These are phyloP conservation scores for Amaurobius ferox DNA, from an alignment of 2,888 invertebrate genomes.

Conservation along the genomic window DNA sequence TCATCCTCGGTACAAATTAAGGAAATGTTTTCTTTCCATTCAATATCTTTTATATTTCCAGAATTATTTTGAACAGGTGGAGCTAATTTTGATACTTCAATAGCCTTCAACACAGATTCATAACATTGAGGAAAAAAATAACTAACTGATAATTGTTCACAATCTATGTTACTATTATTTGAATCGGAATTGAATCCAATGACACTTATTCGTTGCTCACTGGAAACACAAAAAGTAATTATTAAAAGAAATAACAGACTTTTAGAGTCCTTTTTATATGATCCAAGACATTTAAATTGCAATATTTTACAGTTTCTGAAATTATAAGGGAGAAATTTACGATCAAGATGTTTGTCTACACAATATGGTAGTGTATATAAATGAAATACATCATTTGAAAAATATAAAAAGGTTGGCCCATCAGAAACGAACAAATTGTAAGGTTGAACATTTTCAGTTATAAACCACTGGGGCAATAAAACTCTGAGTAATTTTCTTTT, in stretches of 20 bases:
- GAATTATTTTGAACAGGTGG: neutral
- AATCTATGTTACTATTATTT: neutral
- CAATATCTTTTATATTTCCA: neutral
- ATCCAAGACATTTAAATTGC: neutral
- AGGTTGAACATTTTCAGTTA: neutral
- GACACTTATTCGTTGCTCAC: neutral
- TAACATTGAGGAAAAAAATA: neutral
- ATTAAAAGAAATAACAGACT: neutral
- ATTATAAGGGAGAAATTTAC: neutral
- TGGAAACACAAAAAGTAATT: neutral
- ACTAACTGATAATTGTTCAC: neutral
- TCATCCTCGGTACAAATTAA: neutral
- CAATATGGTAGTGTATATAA: neutral
- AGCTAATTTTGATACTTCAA: neutral
- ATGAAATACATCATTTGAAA: neutral
- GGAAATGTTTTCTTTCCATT: neutral
- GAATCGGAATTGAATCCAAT: neutral
- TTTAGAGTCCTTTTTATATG: too few species aligned
- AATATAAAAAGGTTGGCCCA: neutral
- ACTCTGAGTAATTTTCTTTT: neutral
- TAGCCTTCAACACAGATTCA: neutral
- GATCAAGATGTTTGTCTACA: neutral
- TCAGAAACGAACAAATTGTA: neutral
- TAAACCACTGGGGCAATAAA: neutral
- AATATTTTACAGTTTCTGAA: neutral